phyloP scores from a whole-genome alignment of 92 coral and sea anemone species.

The Umimayanthus kanabou region DNA sequence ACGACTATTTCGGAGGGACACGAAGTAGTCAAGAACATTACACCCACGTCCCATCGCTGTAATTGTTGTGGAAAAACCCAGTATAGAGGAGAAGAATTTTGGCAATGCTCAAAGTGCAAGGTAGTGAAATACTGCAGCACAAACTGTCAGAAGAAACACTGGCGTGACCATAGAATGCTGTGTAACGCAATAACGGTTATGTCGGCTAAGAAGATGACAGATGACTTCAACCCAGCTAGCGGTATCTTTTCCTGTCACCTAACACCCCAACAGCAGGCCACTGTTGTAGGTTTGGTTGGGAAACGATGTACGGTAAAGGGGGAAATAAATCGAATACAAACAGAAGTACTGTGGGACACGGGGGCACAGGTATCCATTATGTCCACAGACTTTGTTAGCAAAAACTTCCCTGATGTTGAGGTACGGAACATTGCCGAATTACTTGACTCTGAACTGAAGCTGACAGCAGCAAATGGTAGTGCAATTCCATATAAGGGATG shows the following conservation, averaged over 20 bases:
- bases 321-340: slow-evolving; percentile 41
- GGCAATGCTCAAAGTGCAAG: not conserved
- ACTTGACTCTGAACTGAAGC: slow-evolving; percentile 50
- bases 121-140: slow-evolving; percentile 44
- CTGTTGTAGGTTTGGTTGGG: slow-evolving; percentile 50
- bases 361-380: slow-evolving; percentile 64
- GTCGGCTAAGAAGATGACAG: slow-evolving; percentile 4
- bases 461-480: slow-evolving; percentile 59
- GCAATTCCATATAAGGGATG: slow-evolving; percentile 45
- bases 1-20: not conserved
- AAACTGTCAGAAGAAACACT: not conserved
- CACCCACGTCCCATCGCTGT: slow-evolving; percentile 1
- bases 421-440: slow-evolving; percentile 46
- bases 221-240: not conserved
- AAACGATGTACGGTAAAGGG: slow-evolving; percentile 55
- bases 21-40: too few species aligned
- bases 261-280: slow-evolving; percentile 49
- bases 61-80: slow-evolving; percentile 21
- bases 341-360: slow-evolving; percentile 59
- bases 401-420: slow-evolving; percentile 35
- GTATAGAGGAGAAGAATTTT: slow-evolving; percentile 33
- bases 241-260: slow-evolving; percentile 19
- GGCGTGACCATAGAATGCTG: slow-evolving; percentile 40
- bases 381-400: slow-evolving; percentile 39
- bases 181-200: slow-evolving; percentile 35